phyloP scores from a whole-genome alignment of 2,113 vertebrate genomes.

The Alces alces region DNA sequence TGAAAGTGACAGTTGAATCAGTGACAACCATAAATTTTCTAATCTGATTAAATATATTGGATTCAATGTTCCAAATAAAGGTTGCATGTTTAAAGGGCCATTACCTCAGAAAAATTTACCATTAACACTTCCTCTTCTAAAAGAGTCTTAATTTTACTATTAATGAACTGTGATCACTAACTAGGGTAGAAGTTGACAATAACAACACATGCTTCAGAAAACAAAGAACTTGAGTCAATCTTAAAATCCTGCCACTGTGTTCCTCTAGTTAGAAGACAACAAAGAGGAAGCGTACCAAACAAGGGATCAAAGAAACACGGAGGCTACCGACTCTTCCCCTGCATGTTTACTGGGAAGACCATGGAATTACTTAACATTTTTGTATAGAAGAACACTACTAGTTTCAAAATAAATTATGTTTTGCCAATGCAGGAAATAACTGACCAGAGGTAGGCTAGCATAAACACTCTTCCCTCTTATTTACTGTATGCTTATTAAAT shows the following conservation, averaged over 20 bases:
- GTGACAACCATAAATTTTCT: conserved; percentile 6
- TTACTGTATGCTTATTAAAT: not conserved
- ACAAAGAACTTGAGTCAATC: not conserved
- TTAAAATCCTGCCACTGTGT: not conserved
- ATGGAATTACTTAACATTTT: not conserved
- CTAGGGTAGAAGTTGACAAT: not conserved
- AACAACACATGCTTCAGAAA: not conserved
- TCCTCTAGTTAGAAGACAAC: not conserved
- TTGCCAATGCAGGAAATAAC: not conserved
- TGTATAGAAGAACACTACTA: not conserved
- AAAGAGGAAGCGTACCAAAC: not conserved
- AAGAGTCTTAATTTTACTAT: not conserved
- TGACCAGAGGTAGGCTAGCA: not conserved
- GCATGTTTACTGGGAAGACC: not conserved
- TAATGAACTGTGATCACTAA: not conserved
- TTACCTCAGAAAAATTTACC: not conserved
- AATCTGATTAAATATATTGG: not conserved
- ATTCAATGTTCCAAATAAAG: not conserved
- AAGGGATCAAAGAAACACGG: not conserved
- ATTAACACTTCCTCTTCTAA: not conserved
- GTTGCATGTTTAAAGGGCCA: not conserved
- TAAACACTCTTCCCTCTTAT: too few relatives aligned
- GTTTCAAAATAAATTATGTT: not conserved
- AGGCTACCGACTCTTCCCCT: not conserved
- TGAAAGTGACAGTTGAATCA: not conserved